phyloP scores from a whole-genome alignment of 2,797 vertebrate species.

The Falco columbarius region DNA sequence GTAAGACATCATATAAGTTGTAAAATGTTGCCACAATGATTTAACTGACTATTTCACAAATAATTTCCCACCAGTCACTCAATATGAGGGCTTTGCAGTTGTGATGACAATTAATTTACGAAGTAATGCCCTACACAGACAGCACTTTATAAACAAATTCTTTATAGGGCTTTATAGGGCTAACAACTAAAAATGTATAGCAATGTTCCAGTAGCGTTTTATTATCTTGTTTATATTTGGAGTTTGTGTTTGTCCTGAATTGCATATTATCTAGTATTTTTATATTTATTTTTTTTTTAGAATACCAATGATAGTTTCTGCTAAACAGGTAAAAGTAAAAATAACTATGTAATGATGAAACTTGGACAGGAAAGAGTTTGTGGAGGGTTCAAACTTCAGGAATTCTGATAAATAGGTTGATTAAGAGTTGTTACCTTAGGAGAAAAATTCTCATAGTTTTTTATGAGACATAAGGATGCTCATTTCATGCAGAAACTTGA shows the following conservation, averaged over 20 bases:
- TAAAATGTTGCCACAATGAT: background rate
- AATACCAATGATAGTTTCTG: slow-evolving; percentile 5
- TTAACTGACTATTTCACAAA: background rate
- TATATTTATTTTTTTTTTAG: background rate
- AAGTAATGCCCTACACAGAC: background rate
- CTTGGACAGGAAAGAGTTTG: background rate
- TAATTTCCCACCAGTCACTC: slow-evolving; percentile 21
- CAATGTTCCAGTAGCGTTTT: background rate
- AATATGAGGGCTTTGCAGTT: background rate
- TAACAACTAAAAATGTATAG: background rate
- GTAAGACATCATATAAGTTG: background rate
- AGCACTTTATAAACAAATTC: background rate
- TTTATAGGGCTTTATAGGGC: background rate
- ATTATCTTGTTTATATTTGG: slow-evolving; percentile 17
- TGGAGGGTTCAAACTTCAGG: background rate
- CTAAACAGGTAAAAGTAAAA: slow-evolving; percentile 9
- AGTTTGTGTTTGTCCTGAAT: slow-evolving; percentile 1
- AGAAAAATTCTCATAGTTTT: background rate
- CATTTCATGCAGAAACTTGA: background rate
- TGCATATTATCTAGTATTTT: background rate
- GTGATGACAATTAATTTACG: background rate
- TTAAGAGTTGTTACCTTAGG: background rate
- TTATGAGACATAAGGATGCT: background rate
- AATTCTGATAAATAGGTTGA: background rate
- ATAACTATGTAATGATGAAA: background rate